Conservation (phyloP, 2,888 invertebrate genomes). For the Tipula vernalis region DNA sequence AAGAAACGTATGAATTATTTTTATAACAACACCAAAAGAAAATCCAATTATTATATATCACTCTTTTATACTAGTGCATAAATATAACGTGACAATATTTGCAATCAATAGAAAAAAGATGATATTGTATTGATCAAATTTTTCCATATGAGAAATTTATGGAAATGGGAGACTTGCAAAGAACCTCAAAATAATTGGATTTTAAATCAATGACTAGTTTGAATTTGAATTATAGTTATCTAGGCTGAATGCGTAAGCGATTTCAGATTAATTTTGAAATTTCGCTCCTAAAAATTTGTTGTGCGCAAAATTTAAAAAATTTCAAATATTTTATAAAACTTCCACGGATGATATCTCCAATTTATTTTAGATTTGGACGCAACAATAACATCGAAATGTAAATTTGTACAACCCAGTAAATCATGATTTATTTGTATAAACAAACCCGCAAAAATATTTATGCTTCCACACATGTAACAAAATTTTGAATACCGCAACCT, state of each 20-base stretch:
- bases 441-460: background rate
- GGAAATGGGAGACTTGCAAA: background rate
- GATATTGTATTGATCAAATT: background rate
- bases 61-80: background rate
- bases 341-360: too few relatives aligned
- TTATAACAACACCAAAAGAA: background rate
- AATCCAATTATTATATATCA: background rate
- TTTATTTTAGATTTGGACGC: too few relatives aligned
- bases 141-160: background rate
- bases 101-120: background rate
- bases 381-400: too few relatives aligned
- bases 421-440: background rate
- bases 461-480: background rate
- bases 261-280: too few relatives aligned
- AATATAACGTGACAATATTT: too few relatives aligned
- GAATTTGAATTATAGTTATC: too few relatives aligned
- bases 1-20: background rate
- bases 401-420: background rate
- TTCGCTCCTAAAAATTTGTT: too few relatives aligned
- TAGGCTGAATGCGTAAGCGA: too few relatives aligned
- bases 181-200: too few relatives aligned
- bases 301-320: too few relatives aligned
- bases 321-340: too few relatives aligned
- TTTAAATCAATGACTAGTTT: too few relatives aligned
- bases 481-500: background rate